These are phyloP conservation scores for Erebia aethiops DNA, from an alignment of 2,888 invertebrate species.

Conservation along the genomic window DNA sequence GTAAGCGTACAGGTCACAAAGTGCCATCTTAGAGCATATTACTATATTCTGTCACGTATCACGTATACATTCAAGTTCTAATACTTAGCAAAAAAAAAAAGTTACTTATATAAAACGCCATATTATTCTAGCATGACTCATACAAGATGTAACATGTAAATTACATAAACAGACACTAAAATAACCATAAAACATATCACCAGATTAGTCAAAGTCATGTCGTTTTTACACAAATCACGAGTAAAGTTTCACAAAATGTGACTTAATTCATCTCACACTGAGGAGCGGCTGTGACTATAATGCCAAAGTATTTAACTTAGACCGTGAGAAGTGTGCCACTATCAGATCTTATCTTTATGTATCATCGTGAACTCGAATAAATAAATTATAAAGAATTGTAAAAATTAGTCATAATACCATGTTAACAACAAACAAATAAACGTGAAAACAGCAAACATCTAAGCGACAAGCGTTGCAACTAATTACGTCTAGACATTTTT, in stretches of 20 bases:
- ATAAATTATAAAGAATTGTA: conserved; percentile 39
- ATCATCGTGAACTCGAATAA: conserved; percentile 39
- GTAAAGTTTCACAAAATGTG: conserved; percentile 37
- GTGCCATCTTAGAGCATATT: background rate
- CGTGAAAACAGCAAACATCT: conserved; percentile 4
- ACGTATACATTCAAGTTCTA: background rate
- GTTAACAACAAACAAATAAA: conserved; percentile 23
- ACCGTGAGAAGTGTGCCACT: conserved; percentile 47
- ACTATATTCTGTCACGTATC: background rate
- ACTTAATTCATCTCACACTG: conserved; percentile 38
- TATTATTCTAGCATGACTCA: conserved; percentile 16
- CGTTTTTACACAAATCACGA: conserved; percentile 32
- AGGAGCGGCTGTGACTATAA: conserved; percentile 39
- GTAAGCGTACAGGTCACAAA: too few relatives aligned
- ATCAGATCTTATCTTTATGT: conserved; percentile 45
- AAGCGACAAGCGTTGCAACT: background rate
- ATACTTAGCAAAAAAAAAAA: background rate
- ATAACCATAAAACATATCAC: conserved; percentile 25
- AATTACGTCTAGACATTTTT: background rate
- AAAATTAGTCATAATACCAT: conserved; percentile 38
- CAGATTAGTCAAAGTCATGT: conserved; percentile 38
- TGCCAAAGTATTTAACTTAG: conserved; percentile 41
- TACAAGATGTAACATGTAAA: conserved; percentile 10
- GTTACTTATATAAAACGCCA: background rate
- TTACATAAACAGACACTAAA: conserved; percentile 18